Base-by-base conservation (phyloP, 2,113 vertebrate genomes). In the Reinhardtius hippoglossoides region DNA sequence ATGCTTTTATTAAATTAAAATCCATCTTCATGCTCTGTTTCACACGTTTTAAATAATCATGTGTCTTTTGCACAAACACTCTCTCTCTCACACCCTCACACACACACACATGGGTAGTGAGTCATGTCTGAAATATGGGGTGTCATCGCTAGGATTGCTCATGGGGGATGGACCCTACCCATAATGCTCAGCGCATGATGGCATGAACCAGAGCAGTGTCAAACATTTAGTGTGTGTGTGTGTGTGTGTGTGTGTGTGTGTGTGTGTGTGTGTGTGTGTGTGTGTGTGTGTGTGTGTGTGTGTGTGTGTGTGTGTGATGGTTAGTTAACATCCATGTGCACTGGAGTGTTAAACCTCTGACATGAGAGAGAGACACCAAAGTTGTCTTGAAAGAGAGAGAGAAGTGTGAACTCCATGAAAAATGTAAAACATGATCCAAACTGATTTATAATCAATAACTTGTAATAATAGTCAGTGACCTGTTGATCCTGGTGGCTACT, bases 101-200 rank as follows among this genome's bases (percentile, higher is more conserved):
- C 68, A 65, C 46, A 68, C 67, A 77, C 62, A 57, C 40, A 50
- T 1, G 0, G 23, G 23, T 8, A 10, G 76, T 84, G 84, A 90
- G 58, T 90, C 71, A 88, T 60, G 58, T 26, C 6, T 56, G 59
- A 87, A 87, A 62, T 56, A 77, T 74, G 82, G 78, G 55, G 61
- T 67, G 76, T 72, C 70, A 70, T 84, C 15, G 20, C 12, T 12
- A 65, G 56, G 66, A 26, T 72, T 35, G 0, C 62, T 81, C 78
- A 52, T 48, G 61, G 60, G 67, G 71, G 57, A 60, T 63, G 65
- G 58, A 73, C 68, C 20, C 5, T 71, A 46, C 84, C 84, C 77
- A 76, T 42, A 71, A 79, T 10, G 71, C 71, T 70, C 18, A 24
- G 59, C 2, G 7, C 15, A 27, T 44, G 56, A 76, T 59, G 42